Evolutionary conservation across 2,113 vertebrate species (phyloP).

Genomic region (Brienomyrus brachyistius): DNA sequence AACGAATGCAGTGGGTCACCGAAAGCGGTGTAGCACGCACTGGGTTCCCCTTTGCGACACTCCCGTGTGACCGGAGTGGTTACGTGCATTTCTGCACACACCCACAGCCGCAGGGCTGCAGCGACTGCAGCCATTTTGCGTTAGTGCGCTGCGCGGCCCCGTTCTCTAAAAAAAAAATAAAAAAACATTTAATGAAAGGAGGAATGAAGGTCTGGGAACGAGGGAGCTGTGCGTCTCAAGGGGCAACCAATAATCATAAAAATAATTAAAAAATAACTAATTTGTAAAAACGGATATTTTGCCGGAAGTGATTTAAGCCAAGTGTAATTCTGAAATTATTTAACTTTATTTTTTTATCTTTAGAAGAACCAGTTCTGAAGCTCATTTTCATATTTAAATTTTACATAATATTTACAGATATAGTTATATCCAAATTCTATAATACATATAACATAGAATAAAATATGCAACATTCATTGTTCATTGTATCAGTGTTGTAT

Average conservation of each 20-base stretch:
- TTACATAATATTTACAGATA: background rate
- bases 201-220: background rate
- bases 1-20: background rate
- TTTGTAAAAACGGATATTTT: background rate
- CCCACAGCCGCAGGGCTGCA: background rate
- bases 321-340: background rate
- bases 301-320: background rate
- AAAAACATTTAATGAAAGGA: background rate
- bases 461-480: background rate
- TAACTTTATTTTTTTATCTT: background rate
- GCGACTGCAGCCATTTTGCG: slow-evolving; percentile 11
- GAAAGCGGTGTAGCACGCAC: background rate
- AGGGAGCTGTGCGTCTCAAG: background rate
- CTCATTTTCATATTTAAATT: background rate
- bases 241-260: background rate
- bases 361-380: background rate
- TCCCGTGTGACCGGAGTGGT: background rate
- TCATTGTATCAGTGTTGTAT: too few relatives aligned
- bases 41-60: background rate
- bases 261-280: background rate
- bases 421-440: background rate
- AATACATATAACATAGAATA: background rate
- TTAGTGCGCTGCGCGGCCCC: background rate
- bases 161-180: background rate
- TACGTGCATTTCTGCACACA: slow-evolving; percentile 29